Base-by-base conservation (phyloP, 2,888 invertebrate genomes). In the Sarcophaga variegata region DNA sequence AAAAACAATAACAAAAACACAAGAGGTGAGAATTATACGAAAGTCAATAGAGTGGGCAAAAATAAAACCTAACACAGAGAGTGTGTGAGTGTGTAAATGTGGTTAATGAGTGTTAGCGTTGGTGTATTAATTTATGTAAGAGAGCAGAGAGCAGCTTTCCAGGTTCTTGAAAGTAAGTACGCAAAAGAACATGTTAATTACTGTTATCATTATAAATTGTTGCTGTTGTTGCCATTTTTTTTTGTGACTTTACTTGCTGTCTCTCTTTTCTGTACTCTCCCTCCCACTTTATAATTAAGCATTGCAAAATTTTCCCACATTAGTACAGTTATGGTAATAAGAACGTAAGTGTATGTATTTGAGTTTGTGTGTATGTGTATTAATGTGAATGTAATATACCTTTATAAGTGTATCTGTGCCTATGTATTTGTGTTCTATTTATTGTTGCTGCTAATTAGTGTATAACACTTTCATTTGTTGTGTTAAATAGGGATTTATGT, bases 181-280 rank as follows among this genome's bases (percentile, higher is more conserved):
- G 77, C 27, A 77, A 77, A 66, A 72, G 63, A 84, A 82, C 85
- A 87, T 85, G 88, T 88, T 89, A 89, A 89, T 89, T 89, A 89
- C 88, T 83, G 85, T 84, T 88, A 85, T 88, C 85, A 85, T 88
- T 88, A 84, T 85, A 86, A 85, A 82, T 88, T 74, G 69, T 27
- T 78, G 69, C 59, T 77, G 72, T n/a, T 70, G 60, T 62, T 78
- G 59, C 12, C 70, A 12, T 63, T 74, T 6, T 83, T 64, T 76
- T 22, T 1, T 74, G 62, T 64, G 1, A 12, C 17, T 49, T 14
- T 54, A 10, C 10, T 37, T 37, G 3, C 17, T 54, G 54, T 54
- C 17, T 17, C 54, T 54, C 17, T 54, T 10, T 54, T 17, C 1
- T 17, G 54, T 17, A 2, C 54, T 4, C 54, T 54, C 54, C 5